phyloP scores from a whole-genome alignment of 2,888 invertebrate species.

The Thysanoteuthis rhombus region DNA sequence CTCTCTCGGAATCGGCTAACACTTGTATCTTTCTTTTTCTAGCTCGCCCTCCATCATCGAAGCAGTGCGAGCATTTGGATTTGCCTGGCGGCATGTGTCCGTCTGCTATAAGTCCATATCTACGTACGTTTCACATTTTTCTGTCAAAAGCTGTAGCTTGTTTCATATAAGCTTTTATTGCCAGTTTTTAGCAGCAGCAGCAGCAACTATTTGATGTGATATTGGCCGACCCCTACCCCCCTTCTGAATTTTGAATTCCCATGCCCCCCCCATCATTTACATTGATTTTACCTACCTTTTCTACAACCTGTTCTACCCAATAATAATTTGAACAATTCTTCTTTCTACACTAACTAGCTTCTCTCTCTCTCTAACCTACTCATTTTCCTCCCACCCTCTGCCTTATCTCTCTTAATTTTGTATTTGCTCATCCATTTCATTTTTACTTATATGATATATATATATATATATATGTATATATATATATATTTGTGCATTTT shows the following conservation, averaged over 20 bases:
- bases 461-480: neutral
- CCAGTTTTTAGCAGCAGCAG: neutral
- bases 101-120: constrained; percentile 24
- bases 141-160: constrained; percentile 16
- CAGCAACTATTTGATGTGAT: neutral
- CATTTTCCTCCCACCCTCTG: neutral
- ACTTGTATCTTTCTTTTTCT: constrained; percentile 22
- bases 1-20: constrained; percentile 15
- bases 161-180: constrained; percentile 1
- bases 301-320: neutral
- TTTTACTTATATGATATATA: too few relatives aligned
- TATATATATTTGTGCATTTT: neutral
- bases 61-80: constrained; percentile 32
- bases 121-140: constrained; percentile 27
- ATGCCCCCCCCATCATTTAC: neutral
- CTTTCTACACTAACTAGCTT: constrained; percentile 15
- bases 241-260: neutral
- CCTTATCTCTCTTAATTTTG: neutral
- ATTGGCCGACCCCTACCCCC: neutral
- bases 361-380: neutral
- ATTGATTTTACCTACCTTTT: neutral
- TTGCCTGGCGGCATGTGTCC: constrained; percentile 26
- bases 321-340: neutral
- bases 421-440: neutral
- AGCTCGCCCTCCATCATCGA: constrained; percentile 31